Conservation (phyloP, 2,113 vertebrate genomes). For the Nesoenas mayeri region DNA sequence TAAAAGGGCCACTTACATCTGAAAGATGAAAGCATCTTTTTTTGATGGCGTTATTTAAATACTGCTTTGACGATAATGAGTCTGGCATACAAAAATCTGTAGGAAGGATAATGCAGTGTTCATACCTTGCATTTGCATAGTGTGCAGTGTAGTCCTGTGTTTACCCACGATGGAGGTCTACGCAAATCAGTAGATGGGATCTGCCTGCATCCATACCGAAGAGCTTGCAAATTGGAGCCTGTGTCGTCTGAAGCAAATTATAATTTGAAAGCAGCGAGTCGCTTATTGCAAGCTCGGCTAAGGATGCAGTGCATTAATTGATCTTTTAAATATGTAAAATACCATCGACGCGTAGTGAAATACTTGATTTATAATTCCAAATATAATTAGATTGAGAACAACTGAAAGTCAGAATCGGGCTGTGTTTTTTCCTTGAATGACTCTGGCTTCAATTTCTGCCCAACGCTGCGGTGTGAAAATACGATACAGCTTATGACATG, state of each 20-base stretch:
- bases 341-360: neutral
- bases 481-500: neutral
- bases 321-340: constrained; percentile 10
- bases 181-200: constrained; percentile 13
- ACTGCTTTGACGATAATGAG: neutral
- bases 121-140: neutral
- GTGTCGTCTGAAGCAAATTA: constrained; percentile 31
- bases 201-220: neutral
- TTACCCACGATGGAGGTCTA: neutral
- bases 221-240: constrained; percentile 27
- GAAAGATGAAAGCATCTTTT: constrained; percentile 16
- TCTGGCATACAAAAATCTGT: neutral
- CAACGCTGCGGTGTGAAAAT: neutral
- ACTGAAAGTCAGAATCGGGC: neutral
- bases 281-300: constrained; percentile 16
- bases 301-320: neutral
- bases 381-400: neutral
- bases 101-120: neutral
- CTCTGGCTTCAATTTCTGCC: constrained; percentile 5
- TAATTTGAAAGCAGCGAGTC: neutral
- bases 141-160: neutral
- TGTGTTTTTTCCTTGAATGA: neutral
- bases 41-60: constrained; percentile 9
- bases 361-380: neutral
- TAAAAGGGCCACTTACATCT: neutral